phyloP scores from a whole-genome alignment of 2,888 invertebrate genomes.

The Dasypolia templi region DNA sequence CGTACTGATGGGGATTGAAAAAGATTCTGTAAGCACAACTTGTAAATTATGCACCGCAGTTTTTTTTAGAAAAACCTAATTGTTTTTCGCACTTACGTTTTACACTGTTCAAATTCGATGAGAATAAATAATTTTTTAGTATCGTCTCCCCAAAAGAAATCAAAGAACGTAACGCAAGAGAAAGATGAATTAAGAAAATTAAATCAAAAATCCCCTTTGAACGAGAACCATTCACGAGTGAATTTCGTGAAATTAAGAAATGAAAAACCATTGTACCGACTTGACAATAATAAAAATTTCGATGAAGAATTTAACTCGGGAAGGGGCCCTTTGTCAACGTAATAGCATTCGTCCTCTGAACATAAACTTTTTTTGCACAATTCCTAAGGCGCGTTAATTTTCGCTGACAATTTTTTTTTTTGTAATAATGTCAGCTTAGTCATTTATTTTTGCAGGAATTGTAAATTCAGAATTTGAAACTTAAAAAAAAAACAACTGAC shows the following conservation, averaged over 20 bases:
- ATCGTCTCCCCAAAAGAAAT: constrained; percentile 37
- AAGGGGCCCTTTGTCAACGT: constrained; percentile 46
- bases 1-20: neutral
- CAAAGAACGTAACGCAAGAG: constrained; percentile 23
- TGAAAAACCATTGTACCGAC: constrained; percentile 35
- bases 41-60: neutral
- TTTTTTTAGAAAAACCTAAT: neutral
- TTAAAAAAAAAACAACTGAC: too few relatives aligned
- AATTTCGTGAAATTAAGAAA: constrained; percentile 28
- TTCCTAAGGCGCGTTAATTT: constrained; percentile 30
- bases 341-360: constrained; percentile 44
- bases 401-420: neutral
- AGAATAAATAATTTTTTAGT: constrained; percentile 13
- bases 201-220: constrained; percentile 35
- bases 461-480: too few relatives aligned
- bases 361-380: constrained; percentile 29
- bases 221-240: constrained; percentile 28
- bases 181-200: constrained; percentile 35
- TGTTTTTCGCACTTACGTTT: neutral
- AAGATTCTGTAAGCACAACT: neutral
- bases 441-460: neutral
- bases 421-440: too few relatives aligned
- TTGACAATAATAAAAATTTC: constrained; percentile 52
- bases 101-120: constrained; percentile 1
- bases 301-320: constrained; percentile 57